These are phyloP conservation scores for Eupithecia insigniata DNA, from an alignment of 2,888 invertebrate genomes.

Conservation along the genomic window DNA sequence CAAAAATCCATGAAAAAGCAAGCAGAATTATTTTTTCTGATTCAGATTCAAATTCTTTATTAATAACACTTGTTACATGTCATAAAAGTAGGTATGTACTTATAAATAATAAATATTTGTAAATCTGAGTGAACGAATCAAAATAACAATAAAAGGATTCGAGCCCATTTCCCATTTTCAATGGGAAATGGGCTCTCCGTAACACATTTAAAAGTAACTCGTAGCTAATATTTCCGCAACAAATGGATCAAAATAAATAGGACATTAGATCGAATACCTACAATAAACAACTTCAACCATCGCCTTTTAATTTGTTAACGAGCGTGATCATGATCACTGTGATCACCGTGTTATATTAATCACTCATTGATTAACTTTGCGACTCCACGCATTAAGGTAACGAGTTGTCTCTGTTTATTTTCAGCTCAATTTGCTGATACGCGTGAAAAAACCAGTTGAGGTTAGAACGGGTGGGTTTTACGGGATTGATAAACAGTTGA, in stretches of 20 bases:
- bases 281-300: slow-evolving; percentile 7
- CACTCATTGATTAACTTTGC: slow-evolving; percentile 35
- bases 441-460: slow-evolving; percentile 28
- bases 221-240: neutral
- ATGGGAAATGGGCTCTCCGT: too few species aligned
- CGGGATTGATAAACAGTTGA: neutral
- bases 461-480: neutral
- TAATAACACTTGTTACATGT: too few species aligned
- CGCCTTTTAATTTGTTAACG: slow-evolving; percentile 41
- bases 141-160: too few species aligned
- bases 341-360: slow-evolving; percentile 24
- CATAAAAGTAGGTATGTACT: too few species aligned
- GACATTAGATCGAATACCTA: neutral
- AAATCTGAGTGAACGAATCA: too few species aligned
- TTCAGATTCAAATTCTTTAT: too few species aligned
- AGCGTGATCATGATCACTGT: too few species aligned
- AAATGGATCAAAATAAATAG: neutral
- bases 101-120: too few species aligned
- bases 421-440: slow-evolving; percentile 40
- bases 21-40: too few species aligned
- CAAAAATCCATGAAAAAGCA: too few species aligned
- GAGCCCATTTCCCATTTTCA: too few species aligned
- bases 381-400: slow-evolving; percentile 45
- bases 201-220: neutral
- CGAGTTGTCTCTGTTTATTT: slow-evolving; percentile 41